Base-by-base conservation (phyloP, 2,113 vertebrate species). In the Neolamprologus longior region DNA sequence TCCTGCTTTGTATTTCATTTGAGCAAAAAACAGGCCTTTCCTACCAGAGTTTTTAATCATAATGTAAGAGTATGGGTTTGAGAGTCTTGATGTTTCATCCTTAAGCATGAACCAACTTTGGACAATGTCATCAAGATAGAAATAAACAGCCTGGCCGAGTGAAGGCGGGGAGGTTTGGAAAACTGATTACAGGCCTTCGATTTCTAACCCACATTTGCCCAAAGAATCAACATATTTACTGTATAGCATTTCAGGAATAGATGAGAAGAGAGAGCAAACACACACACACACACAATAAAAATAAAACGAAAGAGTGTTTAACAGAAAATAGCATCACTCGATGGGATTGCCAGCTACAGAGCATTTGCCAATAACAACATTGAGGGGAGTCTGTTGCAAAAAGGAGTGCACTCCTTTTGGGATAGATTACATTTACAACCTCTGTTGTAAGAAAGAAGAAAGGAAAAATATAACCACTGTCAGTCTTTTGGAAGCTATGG, bases 121-220 rank as follows among this genome's bases (percentile, higher is more conserved):
- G 93, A 94, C 93, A 92, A 89, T 90, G 90, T 94, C 93, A 89
- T 88, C 76, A 53, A 92, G 90, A 87, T 88, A 83, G 92, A 94
- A 95, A 93, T 93, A 92, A 94, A 95, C 93, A 93, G 89, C 35
- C 82, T 52, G 88, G 87, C 83, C 83, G 26, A 85, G 90, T 28
- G 63, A 90, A 90, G 90, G 92, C 90, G 85, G 88, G 66, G 90
- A 93, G 89, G 92, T 94, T 93, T 93, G 86, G 90, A 90, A 92
- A 93, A 89, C 89, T 96, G 93, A 96, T 95, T 96, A 96, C 93
- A 96, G 92, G 90, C 93, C 92, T 92, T 87, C 83, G 80, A 93
- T 93, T 91, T 91, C 66, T 13, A 87, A 82, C 92, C 94, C 92
- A 93, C 93, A 93, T 85, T 94, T 89, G 87, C 95, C 94, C 93